Percentiles rank a stretch among this genome's conserved stretches.
These are phyloP conservation scores for Epinephelus moara DNA, from an alignment of 2,113 vertebrate genomes.

Conservation along the genomic window DNA sequence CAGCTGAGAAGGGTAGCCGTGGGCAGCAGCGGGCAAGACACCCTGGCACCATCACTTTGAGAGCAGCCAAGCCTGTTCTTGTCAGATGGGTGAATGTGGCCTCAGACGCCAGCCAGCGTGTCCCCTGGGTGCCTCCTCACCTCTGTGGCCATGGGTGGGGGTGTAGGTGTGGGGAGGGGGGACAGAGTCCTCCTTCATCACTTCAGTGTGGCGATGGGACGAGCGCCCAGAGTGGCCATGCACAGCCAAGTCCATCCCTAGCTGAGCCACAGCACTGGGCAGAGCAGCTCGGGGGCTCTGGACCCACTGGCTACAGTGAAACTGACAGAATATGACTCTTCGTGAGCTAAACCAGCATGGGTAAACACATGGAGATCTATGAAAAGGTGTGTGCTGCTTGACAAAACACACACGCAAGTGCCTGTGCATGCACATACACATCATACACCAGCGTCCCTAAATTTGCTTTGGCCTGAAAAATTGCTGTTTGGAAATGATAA, in stretches of 20 bases:
- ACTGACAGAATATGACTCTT: slow-evolving; percentile 34
- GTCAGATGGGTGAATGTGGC: slow-evolving; percentile 71
- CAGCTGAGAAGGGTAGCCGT: slow-evolving; percentile 51
- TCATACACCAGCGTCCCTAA: slow-evolving; percentile 17
- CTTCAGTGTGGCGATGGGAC: slow-evolving; percentile 66
- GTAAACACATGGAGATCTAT: slow-evolving; percentile 51
- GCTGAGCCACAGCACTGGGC: slow-evolving; percentile 55
- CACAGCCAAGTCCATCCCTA: slow-evolving; percentile 62
- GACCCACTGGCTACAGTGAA: slow-evolving; percentile 44
- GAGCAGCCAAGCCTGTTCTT: slow-evolving; percentile 54
- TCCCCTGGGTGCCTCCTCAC: slow-evolving; percentile 77
- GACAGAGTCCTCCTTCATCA: slow-evolving; percentile 80
- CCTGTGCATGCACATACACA: slow-evolving; percentile 20
- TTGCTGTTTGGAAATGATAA: slow-evolving; percentile 70
- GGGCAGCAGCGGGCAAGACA: slow-evolving; percentile 73
- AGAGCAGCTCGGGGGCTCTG: slow-evolving; percentile 53
- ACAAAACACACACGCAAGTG: slow-evolving; percentile 26
- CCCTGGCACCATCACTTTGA: slow-evolving; percentile 70
- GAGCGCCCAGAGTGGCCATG: slow-evolving; percentile 49
- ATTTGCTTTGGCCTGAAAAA: slow-evolving; percentile 59
- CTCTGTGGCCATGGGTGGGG: slow-evolving; percentile 60
- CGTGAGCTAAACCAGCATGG: slow-evolving; percentile 23
- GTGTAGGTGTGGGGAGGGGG: slow-evolving; percentile 16
- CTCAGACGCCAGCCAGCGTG: slow-evolving; percentile 68
- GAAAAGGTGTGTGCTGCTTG: slow-evolving; percentile 33